These are phyloP conservation scores for Ornithorhynchus anatinus DNA, from an alignment of 2,113 vertebrate genomes.

Conservation along the genomic window DNA sequence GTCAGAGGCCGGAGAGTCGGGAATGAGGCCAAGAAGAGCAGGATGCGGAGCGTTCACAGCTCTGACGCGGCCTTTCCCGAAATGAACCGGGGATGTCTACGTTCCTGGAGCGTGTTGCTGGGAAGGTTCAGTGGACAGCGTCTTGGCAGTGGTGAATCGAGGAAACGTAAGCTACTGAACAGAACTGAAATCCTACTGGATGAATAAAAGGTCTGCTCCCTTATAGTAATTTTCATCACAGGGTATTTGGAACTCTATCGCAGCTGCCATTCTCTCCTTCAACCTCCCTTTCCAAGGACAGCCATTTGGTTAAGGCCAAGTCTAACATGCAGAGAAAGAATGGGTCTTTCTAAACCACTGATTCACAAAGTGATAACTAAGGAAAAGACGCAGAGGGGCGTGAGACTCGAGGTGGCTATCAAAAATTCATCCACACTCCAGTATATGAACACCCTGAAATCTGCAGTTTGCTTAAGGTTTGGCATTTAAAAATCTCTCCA, in stretches of 20 bases:
- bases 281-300: neutral
- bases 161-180: too few species aligned
- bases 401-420: neutral
- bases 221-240: neutral
- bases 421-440: neutral
- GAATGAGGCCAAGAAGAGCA: too few species aligned
- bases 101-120: too few species aligned
- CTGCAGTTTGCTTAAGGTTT: slow-evolving; percentile 6
- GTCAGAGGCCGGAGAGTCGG: too few species aligned
- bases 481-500: neutral
- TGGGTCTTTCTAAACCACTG: slow-evolving; percentile 8
- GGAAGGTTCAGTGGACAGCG: too few species aligned
- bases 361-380: neutral
- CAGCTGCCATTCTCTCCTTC: neutral
- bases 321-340: neutral
- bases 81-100: too few species aligned
- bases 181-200: too few species aligned
- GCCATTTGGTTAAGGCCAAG: neutral
- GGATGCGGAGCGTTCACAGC: too few species aligned
- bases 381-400: neutral
- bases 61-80: too few species aligned
- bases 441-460: neutral
- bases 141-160: too few species aligned
- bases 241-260: accelerated
- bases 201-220: neutral